Evolutionary conservation across 2,113 vertebrate species (phyloP).

Genomic region (Sula dactylatra): DNA sequence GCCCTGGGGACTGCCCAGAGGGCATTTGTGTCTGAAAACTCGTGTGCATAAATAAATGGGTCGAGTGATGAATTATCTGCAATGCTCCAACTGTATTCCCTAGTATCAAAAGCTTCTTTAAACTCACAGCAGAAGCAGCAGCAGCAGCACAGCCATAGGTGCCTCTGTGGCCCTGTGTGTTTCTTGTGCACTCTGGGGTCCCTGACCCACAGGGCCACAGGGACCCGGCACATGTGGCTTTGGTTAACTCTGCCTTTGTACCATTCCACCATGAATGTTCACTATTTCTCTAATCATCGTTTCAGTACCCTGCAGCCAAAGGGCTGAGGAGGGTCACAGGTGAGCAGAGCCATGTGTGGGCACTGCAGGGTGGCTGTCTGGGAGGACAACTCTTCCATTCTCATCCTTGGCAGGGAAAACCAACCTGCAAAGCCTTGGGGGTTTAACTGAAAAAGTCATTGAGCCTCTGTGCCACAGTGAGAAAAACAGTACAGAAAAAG

Average conservation of each 20-base stretch:
- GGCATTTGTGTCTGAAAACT: neutral
- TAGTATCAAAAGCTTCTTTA: neutral
- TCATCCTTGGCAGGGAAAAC: too few relatives aligned
- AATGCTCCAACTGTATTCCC: neutral
- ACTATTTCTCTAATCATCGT: rapidly evolving
- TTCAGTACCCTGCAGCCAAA: neutral
- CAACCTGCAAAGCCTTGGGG: neutral
- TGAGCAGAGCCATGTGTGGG: neutral
- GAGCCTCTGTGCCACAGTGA: neutral
- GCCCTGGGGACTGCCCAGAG: neutral
- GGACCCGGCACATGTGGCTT: rapidly evolving
- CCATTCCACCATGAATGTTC: neutral
- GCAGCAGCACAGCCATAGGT: neutral
- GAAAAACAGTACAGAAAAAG: neutral
- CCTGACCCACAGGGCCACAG: neutral
- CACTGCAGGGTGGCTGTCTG: too few relatives aligned
- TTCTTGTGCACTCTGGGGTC: neutral
- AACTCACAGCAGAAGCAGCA: neutral
- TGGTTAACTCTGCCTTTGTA: neutral
- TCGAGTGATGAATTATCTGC: rapidly evolving
- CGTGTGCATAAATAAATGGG: neutral
- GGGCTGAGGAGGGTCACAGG: neutral
- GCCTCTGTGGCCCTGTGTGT: neutral
- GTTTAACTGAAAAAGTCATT: neutral
- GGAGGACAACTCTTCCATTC: too few relatives aligned